Base-by-base conservation (phyloP, 2,888 invertebrate genomes). In the Timema podura region DNA sequence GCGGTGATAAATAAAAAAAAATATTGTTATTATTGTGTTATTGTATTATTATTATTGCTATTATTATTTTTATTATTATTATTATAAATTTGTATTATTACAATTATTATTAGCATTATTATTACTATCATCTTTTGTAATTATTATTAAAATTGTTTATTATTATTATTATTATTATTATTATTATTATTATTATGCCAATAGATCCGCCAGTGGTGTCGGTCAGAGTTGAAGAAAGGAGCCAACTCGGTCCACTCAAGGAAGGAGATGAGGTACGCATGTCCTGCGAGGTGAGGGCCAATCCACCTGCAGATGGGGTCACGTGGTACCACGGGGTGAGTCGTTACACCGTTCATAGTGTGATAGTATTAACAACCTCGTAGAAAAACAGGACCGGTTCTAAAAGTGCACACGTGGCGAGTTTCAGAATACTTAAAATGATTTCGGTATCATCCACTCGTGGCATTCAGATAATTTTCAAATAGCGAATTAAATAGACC, bases 251-350 rank as follows among this genome's bases (percentile, higher is more conserved):
- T 65, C 78, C 80, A 15, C 77, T 74, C 44, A 77, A 77, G 64
- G 93, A 94, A 82, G 92, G 91, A 65, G 90, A 91, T 76, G 90
- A 91, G 76, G 89, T 93, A 67, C 89, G 88, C 76, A 84, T 94
- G 68, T 85, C 89, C 68, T 95, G 94, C 79, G 89, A 91, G 74
- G 89, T 91, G 46, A 88, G 89, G 74, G 91, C 93, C 61, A 88
- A 90, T 73, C 94, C 94, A 11, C 86, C 87, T 61, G 88, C 91
- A 11, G 86, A 86, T 74, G 88, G 87, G 77, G 91, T 90, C 79
- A 87, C 88, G 67, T 94, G 93, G 88, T 92, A 90, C 79, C 91
- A 90, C 80, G 89, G 92, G 83, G 93, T 93, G 85, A 88, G 88
- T 87, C 70, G 66, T 65, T 16, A 51, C 16, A 30, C 3, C 30